Conservation (phyloP, 2,113 vertebrate species). For the Varanus komodoensis region DNA sequence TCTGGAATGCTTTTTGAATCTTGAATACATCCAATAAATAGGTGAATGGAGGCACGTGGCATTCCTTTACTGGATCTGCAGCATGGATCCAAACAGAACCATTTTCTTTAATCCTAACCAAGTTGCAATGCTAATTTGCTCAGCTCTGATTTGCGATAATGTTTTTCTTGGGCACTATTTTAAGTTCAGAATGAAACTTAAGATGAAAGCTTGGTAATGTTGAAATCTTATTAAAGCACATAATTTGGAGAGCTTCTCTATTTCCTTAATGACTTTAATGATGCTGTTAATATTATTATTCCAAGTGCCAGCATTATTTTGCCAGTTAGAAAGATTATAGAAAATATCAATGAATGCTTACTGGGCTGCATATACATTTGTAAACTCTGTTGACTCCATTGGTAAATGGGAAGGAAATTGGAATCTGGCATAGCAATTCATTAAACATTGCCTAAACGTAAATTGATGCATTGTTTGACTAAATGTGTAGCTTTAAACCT, state of each 20-base stretch:
- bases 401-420: not conserved
- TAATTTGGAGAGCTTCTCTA: constrained; percentile 22
- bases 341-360: constrained; percentile 6
- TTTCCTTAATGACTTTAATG: constrained; percentile 42
- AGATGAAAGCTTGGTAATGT: constrained; percentile 48
- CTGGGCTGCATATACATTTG: not conserved
- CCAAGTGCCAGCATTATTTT: constrained; percentile 4
- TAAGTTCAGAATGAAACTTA: no score
- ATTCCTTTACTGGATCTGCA: constrained; percentile 22
- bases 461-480: constrained; percentile 25
- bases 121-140: constrained; percentile 30
- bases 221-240: constrained; percentile 34
- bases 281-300: constrained; percentile 19
- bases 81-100: not conserved
- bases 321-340: constrained; percentile 4
- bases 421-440: constrained; percentile 5
- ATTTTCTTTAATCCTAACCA: not conserved
- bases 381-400: not conserved
- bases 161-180: constrained; percentile 31
- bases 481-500: not conserved
- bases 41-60: not conserved
- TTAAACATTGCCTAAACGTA: not conserved
- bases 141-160: not conserved
- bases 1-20: not conserved
- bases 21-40: not conserved